Percentiles rank a stretch among this genome's conserved stretches.
Evolutionary conservation across 1,140 invertebrate species (phyloP).

Genomic region (Propsilocerus akamusi): DNA sequence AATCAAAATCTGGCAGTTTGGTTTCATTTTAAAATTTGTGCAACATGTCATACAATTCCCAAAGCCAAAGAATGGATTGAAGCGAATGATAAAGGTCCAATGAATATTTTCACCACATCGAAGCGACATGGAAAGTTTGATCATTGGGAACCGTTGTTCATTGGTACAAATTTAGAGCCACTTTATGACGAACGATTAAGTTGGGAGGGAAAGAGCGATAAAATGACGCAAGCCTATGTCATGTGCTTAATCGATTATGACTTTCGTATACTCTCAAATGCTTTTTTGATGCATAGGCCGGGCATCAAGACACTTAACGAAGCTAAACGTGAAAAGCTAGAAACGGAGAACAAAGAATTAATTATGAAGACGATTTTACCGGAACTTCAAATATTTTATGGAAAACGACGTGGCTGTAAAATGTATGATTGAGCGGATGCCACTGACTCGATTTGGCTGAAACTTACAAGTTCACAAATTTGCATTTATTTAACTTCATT

Average conservation of each 20-base stretch:
- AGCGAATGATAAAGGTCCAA: conserved; percentile 8
- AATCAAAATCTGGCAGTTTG: conserved; percentile 25
- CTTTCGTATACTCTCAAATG: conserved; percentile 68
- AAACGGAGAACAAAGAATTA: too few species aligned
- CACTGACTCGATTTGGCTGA: too few species aligned
- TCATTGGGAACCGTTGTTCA: conserved; percentile 39
- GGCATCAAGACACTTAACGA: conserved; percentile 34
- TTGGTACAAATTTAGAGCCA: conserved; percentile 36
- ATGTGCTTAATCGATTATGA: conserved; percentile 66
- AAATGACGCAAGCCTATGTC: conserved; percentile 51
- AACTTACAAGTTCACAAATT: too few species aligned
- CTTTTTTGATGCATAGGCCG: conserved; percentile 61
- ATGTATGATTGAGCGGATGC: too few species aligned
- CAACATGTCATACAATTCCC: conserved; percentile 30
- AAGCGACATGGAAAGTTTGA: conserved; percentile 24
- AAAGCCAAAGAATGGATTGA: conserved; percentile 21
- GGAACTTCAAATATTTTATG: too few species aligned
- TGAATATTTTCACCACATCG: conserved; percentile 15
- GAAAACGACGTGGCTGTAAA: too few species aligned
- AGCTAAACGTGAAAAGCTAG: too few species aligned
- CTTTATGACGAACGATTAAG: conserved; percentile 35
- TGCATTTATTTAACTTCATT: too few species aligned
- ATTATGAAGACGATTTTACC: too few species aligned
- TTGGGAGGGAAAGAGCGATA: conserved; percentile 39
- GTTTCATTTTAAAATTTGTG: conserved; percentile 34